phyloP scores from a whole-genome alignment of 2,888 invertebrate species.

The Cephus pygmeus region DNA sequence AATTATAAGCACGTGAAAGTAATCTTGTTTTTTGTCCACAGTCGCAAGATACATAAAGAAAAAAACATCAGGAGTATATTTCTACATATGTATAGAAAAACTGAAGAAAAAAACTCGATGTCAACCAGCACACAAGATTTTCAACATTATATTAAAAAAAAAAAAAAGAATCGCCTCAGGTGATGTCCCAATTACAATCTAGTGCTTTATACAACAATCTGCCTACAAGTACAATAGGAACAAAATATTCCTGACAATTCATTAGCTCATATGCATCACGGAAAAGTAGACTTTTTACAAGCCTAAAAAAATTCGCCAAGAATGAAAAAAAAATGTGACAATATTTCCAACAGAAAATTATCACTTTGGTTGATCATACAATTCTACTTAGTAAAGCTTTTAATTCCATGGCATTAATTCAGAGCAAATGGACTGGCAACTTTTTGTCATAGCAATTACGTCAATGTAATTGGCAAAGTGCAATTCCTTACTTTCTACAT shows the following conservation, averaged over 20 bases:
- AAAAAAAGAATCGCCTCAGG: not conserved
- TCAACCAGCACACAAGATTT: not conserved
- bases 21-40: not conserved
- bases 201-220: constrained; percentile 33
- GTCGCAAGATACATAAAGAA: not conserved
- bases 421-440: not conserved
- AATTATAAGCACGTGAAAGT: not conserved
- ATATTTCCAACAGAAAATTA: not conserved
- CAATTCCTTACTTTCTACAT: not conserved
- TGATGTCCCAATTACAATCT: constrained; percentile 47
- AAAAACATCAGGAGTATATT: not conserved
- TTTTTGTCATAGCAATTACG: not conserved
- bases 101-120: not conserved
- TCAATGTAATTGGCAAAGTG: not conserved
- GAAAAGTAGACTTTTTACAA: not conserved
- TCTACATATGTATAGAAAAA: not conserved
- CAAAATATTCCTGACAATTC: no score
- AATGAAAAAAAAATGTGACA: not conserved
- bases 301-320: not conserved
- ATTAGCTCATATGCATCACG: not conserved
- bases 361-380: not conserved
- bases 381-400: not conserved
- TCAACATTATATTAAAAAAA: not conserved
- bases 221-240: constrained; percentile 12
- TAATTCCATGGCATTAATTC: not conserved